Percentiles rank a stretch among this genome's conserved stretches.
Conservation (phyloP, 2,888 invertebrate genomes). For the Heteromyza rotundicornis region DNA sequence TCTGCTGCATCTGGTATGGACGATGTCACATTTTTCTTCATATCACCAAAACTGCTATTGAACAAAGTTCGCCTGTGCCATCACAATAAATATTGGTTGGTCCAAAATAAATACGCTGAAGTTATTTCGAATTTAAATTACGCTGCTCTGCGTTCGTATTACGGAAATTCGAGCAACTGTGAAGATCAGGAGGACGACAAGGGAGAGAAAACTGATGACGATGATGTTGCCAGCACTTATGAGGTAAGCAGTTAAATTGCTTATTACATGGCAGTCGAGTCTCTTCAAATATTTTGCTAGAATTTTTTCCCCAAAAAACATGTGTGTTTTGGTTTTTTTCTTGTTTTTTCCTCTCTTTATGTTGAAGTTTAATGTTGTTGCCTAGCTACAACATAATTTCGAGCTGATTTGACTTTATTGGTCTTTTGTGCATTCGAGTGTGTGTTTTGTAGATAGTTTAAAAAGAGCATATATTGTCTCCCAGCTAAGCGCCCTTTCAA, state of each 20-base stretch:
- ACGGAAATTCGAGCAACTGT: conserved; percentile 52
- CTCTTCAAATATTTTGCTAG: neutral
- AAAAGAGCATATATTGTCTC: too few relatives aligned
- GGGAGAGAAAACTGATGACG: conserved; percentile 31
- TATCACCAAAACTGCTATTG: conserved; percentile 62
- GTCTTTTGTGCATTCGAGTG: conserved; percentile 52
- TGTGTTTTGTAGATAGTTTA: too few relatives aligned
- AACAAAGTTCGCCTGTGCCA: conserved; percentile 61
- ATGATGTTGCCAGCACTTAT: conserved; percentile 55
- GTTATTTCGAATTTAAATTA: conserved; percentile 63
- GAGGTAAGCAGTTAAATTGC: conserved; percentile 57
- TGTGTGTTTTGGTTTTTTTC: neutral
- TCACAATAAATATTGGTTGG: conserved; percentile 64
- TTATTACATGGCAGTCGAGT: conserved; percentile 40
- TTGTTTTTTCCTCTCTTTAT: conserved; percentile 12
- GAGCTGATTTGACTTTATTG: conserved; percentile 36
- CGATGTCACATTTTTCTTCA: conserved; percentile 40
- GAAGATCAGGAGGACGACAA: too few relatives aligned
- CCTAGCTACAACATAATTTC: neutral
- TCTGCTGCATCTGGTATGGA: too few relatives aligned
- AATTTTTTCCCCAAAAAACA: neutral
- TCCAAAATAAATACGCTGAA: conserved; percentile 63
- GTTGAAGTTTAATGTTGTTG: conserved; percentile 7
- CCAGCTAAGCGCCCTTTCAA: too few relatives aligned
- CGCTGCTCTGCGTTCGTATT: conserved; percentile 55